phyloP scores from a whole-genome alignment of 2,113 vertebrate genomes.

The Herpailurus yagouaroundi region DNA sequence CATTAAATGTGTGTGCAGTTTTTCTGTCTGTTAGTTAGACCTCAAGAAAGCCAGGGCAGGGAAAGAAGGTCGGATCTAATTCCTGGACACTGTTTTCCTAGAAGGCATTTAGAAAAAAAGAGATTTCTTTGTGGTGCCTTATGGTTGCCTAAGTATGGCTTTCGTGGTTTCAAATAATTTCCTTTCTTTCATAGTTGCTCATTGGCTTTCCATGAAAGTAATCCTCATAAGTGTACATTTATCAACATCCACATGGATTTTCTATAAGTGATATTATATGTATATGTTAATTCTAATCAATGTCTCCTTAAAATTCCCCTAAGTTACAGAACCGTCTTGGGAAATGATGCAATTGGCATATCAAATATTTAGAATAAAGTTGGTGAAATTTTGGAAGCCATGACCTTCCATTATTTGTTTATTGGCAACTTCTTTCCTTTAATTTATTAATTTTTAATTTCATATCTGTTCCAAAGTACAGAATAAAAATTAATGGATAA shows the following conservation, averaged over 20 bases:
- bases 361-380: not conserved
- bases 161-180: not conserved
- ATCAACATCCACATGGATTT: not conserved
- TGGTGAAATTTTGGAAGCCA: not conserved
- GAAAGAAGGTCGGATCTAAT: not conserved
- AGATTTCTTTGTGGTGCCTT: not conserved
- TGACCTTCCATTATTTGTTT: constrained; percentile 51
- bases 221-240: not conserved
- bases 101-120: not conserved
- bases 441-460: constrained; percentile 5
- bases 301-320: constrained; percentile 4
- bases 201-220: not conserved
- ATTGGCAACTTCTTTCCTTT: not conserved
- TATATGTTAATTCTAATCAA: constrained; percentile 32
- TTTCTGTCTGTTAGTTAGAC: not conserved
- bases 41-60: not conserved
- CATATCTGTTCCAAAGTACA: not conserved
- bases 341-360: not conserved
- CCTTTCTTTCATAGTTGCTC: not conserved
- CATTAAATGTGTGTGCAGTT: not conserved
- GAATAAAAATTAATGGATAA: constrained; percentile 25
- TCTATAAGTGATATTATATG: not conserved
- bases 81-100: not conserved
- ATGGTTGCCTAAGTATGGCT: not conserved
- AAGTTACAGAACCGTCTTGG: constrained; percentile 17